These are phyloP conservation scores for Aplidium turbinatum DNA, from an alignment of 23 tunicate species.

Conservation along the genomic window DNA sequence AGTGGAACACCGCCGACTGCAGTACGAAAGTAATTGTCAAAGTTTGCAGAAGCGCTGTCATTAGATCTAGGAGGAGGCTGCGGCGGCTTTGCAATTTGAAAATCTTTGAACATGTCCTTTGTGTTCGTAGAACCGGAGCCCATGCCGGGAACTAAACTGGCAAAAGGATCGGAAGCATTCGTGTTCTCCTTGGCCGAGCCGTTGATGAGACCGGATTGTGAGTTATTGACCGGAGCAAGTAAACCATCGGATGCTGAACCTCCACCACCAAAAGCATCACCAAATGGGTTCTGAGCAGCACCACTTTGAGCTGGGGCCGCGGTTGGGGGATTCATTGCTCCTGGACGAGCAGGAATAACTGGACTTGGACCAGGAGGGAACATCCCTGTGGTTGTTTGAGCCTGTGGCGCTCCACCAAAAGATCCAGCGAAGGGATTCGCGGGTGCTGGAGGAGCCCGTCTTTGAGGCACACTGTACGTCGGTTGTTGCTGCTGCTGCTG, in stretches of 20 bases:
- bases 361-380: slow-evolving; percentile 75
- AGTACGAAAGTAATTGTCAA: slow-evolving; percentile 54
- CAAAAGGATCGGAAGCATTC: slow-evolving; percentile 64
- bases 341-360: slow-evolving; percentile 72
- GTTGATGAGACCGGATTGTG: slow-evolving; percentile 8
- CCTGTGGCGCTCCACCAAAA: slow-evolving; percentile 20
- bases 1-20: slow-evolving; percentile 79
- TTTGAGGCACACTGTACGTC: slow-evolving; percentile 8
- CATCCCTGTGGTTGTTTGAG: slow-evolving; percentile 27
- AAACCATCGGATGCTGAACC: slow-evolving; percentile 7
- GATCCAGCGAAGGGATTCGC: background rate
- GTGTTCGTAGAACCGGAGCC: slow-evolving; percentile 36
- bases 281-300: slow-evolving; percentile 61
- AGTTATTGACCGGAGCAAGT: slow-evolving; percentile 36
- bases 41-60: slow-evolving; percentile 28
- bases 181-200: slow-evolving; percentile 16
- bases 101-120: slow-evolving; percentile 87
- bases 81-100: slow-evolving; percentile 78
- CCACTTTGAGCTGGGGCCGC: slow-evolving; percentile 24
- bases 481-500: slow-evolving; percentile 5
- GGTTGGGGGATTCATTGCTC: slow-evolving; percentile 71
- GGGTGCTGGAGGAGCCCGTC: background rate
- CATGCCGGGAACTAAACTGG: slow-evolving; percentile 70
- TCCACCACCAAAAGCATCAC: slow-evolving; percentile 43
- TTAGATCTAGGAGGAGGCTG: background rate